These are phyloP conservation scores for Caenorhabditis macrosperma DNA, from an alignment of 2,888 invertebrate species.

Conservation along the genomic window DNA sequence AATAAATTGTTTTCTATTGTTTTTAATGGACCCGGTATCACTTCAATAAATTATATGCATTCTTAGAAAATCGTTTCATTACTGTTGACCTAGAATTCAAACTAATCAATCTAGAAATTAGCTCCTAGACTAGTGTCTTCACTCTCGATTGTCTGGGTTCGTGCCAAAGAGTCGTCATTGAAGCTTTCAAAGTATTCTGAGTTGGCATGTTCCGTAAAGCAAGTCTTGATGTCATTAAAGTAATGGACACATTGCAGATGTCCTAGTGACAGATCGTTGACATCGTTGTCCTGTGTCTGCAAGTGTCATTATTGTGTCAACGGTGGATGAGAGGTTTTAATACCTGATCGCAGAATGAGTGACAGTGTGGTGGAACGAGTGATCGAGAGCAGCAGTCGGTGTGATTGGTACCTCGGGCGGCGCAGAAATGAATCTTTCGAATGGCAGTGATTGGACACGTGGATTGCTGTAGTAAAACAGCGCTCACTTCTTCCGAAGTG, in stretches of 20 bases:
- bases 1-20: conserved; percentile 59
- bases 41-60: conserved; percentile 54
- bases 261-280: conserved; percentile 44
- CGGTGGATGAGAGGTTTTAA: not conserved
- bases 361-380: conserved; percentile 47
- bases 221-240: conserved; percentile 66
- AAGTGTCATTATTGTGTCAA: not conserved
- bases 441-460: conserved; percentile 56
- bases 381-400: conserved; percentile 59
- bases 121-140: conserved; percentile 23
- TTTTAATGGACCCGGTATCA: conserved; percentile 46
- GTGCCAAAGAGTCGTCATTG: not conserved
- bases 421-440: conserved; percentile 65
- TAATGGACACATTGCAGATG: conserved; percentile 63
- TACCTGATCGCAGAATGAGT: conserved; percentile 66
- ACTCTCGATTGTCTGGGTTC: not conserved
- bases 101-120: not conserved
- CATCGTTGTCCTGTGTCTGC: conserved; percentile 47
- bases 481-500: conserved; percentile 54
- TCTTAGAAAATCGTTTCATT: not conserved
- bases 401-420: conserved; percentile 63
- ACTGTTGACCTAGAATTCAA: not conserved
- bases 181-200: conserved; percentile 59
- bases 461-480: conserved; percentile 41
- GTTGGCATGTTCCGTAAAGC: conserved; percentile 62